Conservation (phyloP, 2,113 vertebrate species). For the Promerops cafer region DNA sequence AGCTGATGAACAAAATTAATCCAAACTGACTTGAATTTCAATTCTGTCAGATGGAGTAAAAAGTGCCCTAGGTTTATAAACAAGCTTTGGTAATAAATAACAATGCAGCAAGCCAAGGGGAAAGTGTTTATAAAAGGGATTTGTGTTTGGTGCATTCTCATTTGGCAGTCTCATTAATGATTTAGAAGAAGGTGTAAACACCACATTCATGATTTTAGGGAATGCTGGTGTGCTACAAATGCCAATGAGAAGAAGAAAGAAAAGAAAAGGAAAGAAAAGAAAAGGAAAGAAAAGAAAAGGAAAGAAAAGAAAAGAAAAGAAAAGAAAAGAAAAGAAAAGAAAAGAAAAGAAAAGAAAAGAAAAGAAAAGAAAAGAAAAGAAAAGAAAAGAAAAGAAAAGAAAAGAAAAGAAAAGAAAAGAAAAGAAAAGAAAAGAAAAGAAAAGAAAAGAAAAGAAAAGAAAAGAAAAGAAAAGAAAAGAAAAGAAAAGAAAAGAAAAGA, state of each 20-base stretch:
- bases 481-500: fast-evolving
- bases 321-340: too few species aligned
- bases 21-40: slow-evolving; percentile 38
- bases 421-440: too few species aligned
- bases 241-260: neutral
- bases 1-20: slow-evolving; percentile 42
- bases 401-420: too few species aligned
- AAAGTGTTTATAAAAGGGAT: slow-evolving; percentile 44
- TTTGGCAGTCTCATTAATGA: slow-evolving; percentile 40
- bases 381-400: too few species aligned
- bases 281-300: too few species aligned
- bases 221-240: neutral
- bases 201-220: slow-evolving; percentile 7
- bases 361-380: neutral
- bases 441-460: neutral
- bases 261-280: too few species aligned
- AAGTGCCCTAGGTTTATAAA: slow-evolving; percentile 38
- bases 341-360: too few species aligned
- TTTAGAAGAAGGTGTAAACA: slow-evolving; percentile 43
- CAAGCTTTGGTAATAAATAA: slow-evolving; percentile 40
- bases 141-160: slow-evolving; percentile 22
- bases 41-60: slow-evolving; percentile 8
- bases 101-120: neutral
- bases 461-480: too few species aligned
- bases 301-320: too few species aligned